Evolutionary conservation across 2,888 invertebrate species (phyloP).

Genomic region (Antheraea yamamai): DNA sequence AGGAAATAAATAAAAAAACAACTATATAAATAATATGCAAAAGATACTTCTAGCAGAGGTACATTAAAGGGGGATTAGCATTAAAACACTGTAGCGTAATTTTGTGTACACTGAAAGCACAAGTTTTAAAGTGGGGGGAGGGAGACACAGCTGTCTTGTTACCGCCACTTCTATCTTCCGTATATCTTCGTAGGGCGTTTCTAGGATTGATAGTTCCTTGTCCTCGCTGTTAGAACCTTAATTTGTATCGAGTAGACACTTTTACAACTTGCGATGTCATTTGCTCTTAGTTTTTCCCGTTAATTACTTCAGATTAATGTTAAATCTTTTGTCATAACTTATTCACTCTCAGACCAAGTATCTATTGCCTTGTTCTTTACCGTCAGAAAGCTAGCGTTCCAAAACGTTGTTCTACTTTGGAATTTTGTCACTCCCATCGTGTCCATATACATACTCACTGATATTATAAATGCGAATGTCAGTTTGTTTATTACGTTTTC

Average conservation of each 20-base stretch:
- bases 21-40: slow-evolving; percentile 28
- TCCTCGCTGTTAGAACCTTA: background rate
- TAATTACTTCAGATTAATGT: too few species aligned
- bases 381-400: background rate
- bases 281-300: background rate
- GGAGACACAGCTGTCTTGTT: background rate
- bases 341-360: background rate
- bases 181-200: background rate
- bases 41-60: slow-evolving; percentile 36
- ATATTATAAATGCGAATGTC: too few species aligned
- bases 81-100: slow-evolving; percentile 24
- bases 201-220: background rate
- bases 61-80: slow-evolving; percentile 32
- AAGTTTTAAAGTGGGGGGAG: slow-evolving; percentile 29
- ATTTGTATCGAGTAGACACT: background rate
- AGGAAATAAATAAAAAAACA: slow-evolving; percentile 47
- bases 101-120: slow-evolving; percentile 46
- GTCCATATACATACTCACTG: too few species aligned
- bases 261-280: slow-evolving; percentile 11
- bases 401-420: background rate
- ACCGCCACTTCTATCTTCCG: background rate
- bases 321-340: background rate
- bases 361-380: background rate
- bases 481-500: too few species aligned
- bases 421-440: background rate